Conservation (phyloP, 2,797 vertebrate species). For the Tragopan temminckii region DNA sequence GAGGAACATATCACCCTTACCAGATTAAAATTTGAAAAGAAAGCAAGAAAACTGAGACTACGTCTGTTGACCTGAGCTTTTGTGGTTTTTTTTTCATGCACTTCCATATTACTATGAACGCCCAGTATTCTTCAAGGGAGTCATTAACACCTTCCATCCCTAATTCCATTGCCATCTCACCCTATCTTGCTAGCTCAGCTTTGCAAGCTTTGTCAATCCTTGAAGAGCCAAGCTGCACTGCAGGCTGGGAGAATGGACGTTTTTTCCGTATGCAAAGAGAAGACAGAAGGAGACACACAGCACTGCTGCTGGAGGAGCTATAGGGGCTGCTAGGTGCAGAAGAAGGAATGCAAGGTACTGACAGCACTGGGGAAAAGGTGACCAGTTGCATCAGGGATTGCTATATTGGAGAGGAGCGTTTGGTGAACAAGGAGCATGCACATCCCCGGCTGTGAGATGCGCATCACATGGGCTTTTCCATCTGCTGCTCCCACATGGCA, state of each 20-base stretch:
- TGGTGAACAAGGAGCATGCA: neutral
- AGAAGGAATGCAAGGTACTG: neutral
- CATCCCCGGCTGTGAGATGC: neutral
- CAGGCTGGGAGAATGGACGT: neutral
- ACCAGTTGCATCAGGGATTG: accelerated
- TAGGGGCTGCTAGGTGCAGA: neutral
- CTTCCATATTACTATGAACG: neutral
- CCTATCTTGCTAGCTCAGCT: neutral
- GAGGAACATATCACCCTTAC: neutral
- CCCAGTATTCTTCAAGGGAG: neutral
- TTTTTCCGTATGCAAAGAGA: neutral
- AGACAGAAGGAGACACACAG: accelerated
- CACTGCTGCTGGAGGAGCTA: neutral
- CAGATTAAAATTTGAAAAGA: neutral
- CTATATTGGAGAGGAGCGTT: accelerated
- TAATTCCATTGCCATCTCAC: neutral
- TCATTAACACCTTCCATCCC: neutral
- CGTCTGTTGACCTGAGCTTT: neutral
- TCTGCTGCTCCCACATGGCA: neutral
- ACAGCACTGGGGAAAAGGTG: accelerated
- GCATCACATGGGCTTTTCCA: neutral
- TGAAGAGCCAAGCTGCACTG: neutral
- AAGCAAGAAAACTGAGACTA: neutral
- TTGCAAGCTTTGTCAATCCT: neutral
- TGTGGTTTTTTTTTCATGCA: neutral